Conservation (phyloP, 1,140 invertebrate species). For the Berghia stephanieae region DNA sequence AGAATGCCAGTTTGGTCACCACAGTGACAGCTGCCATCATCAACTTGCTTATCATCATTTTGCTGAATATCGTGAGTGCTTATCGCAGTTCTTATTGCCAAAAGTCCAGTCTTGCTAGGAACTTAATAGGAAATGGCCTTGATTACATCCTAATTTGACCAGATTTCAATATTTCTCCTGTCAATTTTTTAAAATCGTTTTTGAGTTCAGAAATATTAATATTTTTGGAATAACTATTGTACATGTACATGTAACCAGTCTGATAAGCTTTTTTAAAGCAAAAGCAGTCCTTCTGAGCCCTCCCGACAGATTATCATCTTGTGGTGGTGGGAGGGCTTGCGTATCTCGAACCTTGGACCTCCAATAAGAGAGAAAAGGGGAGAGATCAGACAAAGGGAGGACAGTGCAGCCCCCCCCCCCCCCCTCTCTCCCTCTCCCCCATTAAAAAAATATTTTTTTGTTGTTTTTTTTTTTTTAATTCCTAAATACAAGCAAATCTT, state of each 20-base stretch:
- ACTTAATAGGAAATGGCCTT: background rate
- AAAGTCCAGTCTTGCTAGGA: background rate
- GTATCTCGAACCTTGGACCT: too few relatives aligned
- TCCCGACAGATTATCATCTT: too few relatives aligned
- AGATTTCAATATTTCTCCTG: background rate
- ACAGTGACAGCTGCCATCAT: constrained; percentile 89
- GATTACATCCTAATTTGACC: background rate
- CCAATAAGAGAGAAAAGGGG: too few relatives aligned
- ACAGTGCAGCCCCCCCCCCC: too few relatives aligned
- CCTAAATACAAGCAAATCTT: background rate
- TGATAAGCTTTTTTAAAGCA: too few relatives aligned
- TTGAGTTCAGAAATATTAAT: background rate
- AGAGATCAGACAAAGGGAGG: too few relatives aligned
- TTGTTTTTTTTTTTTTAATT: background rate
- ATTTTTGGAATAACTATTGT: background rate
- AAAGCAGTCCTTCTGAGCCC: too few relatives aligned
- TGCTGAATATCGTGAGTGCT: constrained; percentile 73
- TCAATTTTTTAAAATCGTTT: background rate
- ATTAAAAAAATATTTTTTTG: background rate
- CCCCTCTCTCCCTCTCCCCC: too few relatives aligned
- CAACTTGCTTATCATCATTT: constrained; percentile 91
- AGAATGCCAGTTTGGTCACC: constrained; percentile 89
- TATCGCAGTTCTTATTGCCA: background rate
- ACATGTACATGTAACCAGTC: background rate
- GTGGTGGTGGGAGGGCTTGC: too few relatives aligned